Evolutionary conservation across 2,113 vertebrate genomes (phyloP), one percentile per base, ranked within the genome.

Genomic region (Carassius gibelio): DNA sequence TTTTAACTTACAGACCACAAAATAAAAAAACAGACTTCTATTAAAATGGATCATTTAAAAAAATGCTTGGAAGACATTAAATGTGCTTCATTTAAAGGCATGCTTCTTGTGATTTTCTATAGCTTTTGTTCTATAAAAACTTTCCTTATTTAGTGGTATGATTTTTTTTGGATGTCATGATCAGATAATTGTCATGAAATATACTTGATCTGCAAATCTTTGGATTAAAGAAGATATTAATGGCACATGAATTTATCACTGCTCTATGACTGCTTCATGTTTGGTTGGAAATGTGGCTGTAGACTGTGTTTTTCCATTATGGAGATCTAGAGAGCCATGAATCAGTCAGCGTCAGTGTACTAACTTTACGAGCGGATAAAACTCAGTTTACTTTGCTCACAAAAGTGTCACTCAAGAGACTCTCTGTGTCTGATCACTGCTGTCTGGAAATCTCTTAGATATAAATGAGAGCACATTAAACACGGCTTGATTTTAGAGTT

Each of bases 351-450:
- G 30, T 76, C 48, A 55, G 48, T 19, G 75, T 55, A 50, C 48
- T 76, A 76, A 30, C 15, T 76, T 76, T 55, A 76, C 30, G 48
- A n/a, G 50, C 8, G 15, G 75, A 76, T 76, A 55, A 76, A 75
- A 55, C 26, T 26, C 48, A 15, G 74, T 76, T 76, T 55, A 55
- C 74, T 76, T 55, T 76, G 48, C 14, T 55, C 74, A 76, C 26
- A 26, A 50, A 30, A 0, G 23, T 55, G 23, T 34, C 74, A 52
- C 15, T 55, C 48, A 30, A 15, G 74, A 50, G 14, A 19, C 0
- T 3, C 23, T 75, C 21, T 48, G 45, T 75, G n/a, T 52, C 7
- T 75, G n/a, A 23, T 75, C 21, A 48, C n/a, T 17, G 30, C 34
- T 38, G 17, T 21, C 68, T 71, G 34, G 68, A 71, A 42, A 71